These are phyloP conservation scores for Plagodis dolabraria DNA, from an alignment of 2,888 invertebrate species.

Conservation along the genomic window DNA sequence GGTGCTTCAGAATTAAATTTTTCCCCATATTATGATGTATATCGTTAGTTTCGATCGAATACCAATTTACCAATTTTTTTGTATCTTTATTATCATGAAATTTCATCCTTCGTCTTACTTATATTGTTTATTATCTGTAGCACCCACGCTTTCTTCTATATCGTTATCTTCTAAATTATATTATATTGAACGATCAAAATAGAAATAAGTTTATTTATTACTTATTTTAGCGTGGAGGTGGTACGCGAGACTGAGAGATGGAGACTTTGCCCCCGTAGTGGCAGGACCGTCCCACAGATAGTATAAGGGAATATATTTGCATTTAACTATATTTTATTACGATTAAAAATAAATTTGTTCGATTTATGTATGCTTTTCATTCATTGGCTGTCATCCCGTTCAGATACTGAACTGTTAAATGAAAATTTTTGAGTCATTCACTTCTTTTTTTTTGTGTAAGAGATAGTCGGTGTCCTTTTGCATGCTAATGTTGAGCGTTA, in stretches of 20 bases:
- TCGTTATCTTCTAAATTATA: slow-evolving; percentile 17
- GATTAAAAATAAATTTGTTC: slow-evolving; percentile 69
- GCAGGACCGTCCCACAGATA: slow-evolving; percentile 79
- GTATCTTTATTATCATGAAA: neutral
- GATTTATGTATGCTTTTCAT: slow-evolving; percentile 78
- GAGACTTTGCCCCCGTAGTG: slow-evolving; percentile 77
- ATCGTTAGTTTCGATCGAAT: neutral
- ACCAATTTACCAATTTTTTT: neutral
- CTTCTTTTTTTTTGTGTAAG: slow-evolving; percentile 69
- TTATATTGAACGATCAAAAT: slow-evolving; percentile 16
- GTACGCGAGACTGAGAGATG: slow-evolving; percentile 78
- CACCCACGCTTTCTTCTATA: slow-evolving; percentile 41
- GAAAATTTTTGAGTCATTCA: slow-evolving; percentile 76
- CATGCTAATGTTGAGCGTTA: slow-evolving; percentile 66
- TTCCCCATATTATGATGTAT: neutral
- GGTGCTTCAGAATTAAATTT: slow-evolving; percentile 46
- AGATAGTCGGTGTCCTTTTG: slow-evolving; percentile 70
- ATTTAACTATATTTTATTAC: slow-evolving; percentile 65
- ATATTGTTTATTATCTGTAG: slow-evolving; percentile 41
- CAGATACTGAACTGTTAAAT: slow-evolving; percentile 40
- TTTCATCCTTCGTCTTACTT: neutral
- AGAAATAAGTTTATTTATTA: slow-evolving; percentile 57
- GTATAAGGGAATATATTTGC: slow-evolving; percentile 71
- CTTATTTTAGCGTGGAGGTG: slow-evolving; percentile 78
- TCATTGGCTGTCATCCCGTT: slow-evolving; percentile 69